Conservation (phyloP, 2,888 invertebrate species). For the Cataglyphis altisquamis region DNA sequence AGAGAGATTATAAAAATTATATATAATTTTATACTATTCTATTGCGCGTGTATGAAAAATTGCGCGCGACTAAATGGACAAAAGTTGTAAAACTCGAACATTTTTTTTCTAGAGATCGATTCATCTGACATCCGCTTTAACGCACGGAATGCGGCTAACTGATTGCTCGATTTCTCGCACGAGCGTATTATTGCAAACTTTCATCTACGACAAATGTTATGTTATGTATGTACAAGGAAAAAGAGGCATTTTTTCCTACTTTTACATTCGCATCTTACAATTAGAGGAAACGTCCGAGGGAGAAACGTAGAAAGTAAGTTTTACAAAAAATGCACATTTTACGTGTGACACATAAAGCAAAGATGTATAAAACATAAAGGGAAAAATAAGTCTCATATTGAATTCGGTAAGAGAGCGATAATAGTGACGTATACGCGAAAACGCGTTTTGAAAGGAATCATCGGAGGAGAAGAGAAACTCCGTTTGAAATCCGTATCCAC, state of each 20-base stretch:
- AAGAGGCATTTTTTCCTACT: neutral
- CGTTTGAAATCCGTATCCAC: constrained; percentile 36
- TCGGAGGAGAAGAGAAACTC: constrained; percentile 13
- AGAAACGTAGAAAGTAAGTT: neutral
- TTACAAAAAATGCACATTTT: neutral
- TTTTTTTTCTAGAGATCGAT: neutral
- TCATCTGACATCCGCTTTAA: neutral
- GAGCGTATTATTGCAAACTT: neutral
- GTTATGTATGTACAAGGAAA: neutral
- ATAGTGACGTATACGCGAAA: constrained; percentile 17
- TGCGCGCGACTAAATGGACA: neutral
- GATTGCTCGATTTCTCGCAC: neutral
- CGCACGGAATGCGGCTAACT: neutral
- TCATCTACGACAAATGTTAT: neutral
- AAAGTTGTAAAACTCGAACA: neutral
- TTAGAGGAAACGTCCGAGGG: too few species aligned
- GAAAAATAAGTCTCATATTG: neutral
- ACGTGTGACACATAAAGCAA: neutral
- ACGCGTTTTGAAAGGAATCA: constrained; percentile 38
- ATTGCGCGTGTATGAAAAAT: neutral
- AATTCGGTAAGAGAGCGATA: constrained; percentile 12
- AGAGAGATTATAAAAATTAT: constrained; percentile 24
- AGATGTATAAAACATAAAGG: neutral
- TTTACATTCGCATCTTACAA: neutral
- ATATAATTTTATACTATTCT: constrained; percentile 4